Evolutionary conservation across 2,888 invertebrate species (phyloP), one percentile per base, ranked within the genome.

Genomic region (Abrostola tripartita): DNA sequence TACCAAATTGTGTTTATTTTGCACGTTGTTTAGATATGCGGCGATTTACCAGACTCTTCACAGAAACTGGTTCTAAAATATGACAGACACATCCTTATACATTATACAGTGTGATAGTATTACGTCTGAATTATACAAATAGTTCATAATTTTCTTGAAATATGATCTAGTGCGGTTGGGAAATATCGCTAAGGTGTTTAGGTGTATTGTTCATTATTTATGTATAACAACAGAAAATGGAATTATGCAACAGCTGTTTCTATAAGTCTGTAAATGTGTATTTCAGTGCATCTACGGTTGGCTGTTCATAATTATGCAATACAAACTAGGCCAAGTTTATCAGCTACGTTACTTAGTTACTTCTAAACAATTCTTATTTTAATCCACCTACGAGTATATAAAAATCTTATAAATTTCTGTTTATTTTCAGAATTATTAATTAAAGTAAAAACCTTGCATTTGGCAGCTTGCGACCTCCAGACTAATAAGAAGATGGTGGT

Each of bases 1-100:
- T 54, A 67, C 51, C 36, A 51, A 53, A 35, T 9, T 47, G 7
- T 68, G 59, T 68, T 75, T 71, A 68, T 35, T 50, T 66, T 54
- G 5, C 24, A n/a, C 9, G 10, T 40, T 51, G 71, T 58, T 57
- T 68, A 58, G 51, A 40, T 51, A 52, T 60, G 24, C 6, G 38
- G 36, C 6, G 41, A 37, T 60, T 44, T 44, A 61, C 37, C 36
- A 14, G 51, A 65, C 37, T 41, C 35, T 60, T 49, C 6, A 54
- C 58, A 68, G 55, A 66, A 56, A 66, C 61, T 57, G 41, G 52
- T 10, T 24, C n/a, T 54, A 11, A 9, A 6, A 35, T 50, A 37
- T 40, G 14, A 56, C 12, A 37, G 11, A 53, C 47, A 49, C 35
- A 61, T 65, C n/a, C 9, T 40, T 24, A 6, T 36, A 0, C 1